These are phyloP conservation scores for Bubo blakistoni DNA, from an alignment of 2,113 vertebrate genomes.

Conservation along the genomic window DNA sequence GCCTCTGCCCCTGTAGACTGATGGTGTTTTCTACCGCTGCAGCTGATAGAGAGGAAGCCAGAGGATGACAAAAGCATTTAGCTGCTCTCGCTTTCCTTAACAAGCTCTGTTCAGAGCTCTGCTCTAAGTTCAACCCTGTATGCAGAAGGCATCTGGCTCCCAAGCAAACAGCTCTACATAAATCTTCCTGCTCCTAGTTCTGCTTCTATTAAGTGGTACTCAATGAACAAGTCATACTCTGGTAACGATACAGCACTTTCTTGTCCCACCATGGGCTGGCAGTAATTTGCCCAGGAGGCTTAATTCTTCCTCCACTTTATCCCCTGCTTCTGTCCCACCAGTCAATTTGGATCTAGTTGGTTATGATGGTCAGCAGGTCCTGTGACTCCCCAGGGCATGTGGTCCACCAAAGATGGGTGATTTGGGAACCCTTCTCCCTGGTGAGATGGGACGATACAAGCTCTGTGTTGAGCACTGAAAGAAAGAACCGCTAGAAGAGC, in stretches of 20 bases:
- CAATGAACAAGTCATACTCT: background rate
- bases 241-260: background rate
- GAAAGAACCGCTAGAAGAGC: background rate
- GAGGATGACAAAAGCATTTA: background rate
- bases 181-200: background rate
- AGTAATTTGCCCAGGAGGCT: background rate
- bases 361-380: background rate
- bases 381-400: background rate
- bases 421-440: background rate
- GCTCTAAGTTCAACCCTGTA: background rate
- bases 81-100: background rate
- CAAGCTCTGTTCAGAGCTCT: background rate
- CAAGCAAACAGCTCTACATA: background rate
- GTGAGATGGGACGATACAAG: background rate
- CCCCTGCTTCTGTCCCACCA: background rate
- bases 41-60: background rate
- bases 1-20: background rate
- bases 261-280: background rate
- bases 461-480: background rate
- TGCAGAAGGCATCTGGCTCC: background rate
- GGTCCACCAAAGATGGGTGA: background rate
- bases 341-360: background rate
- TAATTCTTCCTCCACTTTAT: background rate
- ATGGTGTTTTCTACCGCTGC: background rate
- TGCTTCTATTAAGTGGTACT: background rate